Conservation (phyloP, 2,888 invertebrate species). For the Eilema caniola region DNA sequence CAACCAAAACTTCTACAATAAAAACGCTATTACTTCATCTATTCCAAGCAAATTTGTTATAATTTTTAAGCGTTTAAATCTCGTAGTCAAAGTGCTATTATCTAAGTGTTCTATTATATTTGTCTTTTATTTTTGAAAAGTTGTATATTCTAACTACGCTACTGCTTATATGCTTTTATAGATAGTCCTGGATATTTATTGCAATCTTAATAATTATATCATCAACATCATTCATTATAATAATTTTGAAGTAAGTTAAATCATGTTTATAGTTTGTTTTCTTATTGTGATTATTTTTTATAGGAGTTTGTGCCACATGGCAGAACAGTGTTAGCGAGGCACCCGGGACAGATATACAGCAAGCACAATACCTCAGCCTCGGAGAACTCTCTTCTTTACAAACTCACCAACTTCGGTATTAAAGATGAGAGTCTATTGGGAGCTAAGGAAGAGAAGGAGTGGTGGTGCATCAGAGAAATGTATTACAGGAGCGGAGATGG, state of each 20-base stretch:
- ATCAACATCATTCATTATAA: too few relatives aligned
- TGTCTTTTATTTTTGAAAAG: too few relatives aligned
- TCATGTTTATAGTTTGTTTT: not conserved
- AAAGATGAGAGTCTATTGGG: conserved; percentile 89
- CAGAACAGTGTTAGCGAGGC: conserved; percentile 91
- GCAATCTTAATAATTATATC: too few relatives aligned
- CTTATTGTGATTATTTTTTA: conserved; percentile 15
- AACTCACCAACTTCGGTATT: conserved; percentile 92
- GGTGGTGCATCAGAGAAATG: conserved; percentile 81
- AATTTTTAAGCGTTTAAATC: not conserved
- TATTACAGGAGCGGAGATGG: conserved; percentile 70
- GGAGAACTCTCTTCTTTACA: conserved; percentile 90
- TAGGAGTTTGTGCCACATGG: conserved; percentile 96
- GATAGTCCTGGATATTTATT: too few relatives aligned
- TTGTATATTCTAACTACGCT: not conserved
- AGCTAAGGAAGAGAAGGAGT: conserved; percentile 86
- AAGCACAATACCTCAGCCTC: conserved; percentile 83
- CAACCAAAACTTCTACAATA: not conserved
- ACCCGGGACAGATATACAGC: conserved; percentile 90
- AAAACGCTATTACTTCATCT: not conserved
- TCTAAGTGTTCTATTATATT: not conserved
- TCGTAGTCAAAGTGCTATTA: not conserved
- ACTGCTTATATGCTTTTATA: too few relatives aligned
- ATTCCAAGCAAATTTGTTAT: not conserved
- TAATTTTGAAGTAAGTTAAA: not conserved